These are phyloP conservation scores for Zhengitettix transpicula DNA, from an alignment of 2,888 invertebrate species.

Conservation along the genomic window DNA sequence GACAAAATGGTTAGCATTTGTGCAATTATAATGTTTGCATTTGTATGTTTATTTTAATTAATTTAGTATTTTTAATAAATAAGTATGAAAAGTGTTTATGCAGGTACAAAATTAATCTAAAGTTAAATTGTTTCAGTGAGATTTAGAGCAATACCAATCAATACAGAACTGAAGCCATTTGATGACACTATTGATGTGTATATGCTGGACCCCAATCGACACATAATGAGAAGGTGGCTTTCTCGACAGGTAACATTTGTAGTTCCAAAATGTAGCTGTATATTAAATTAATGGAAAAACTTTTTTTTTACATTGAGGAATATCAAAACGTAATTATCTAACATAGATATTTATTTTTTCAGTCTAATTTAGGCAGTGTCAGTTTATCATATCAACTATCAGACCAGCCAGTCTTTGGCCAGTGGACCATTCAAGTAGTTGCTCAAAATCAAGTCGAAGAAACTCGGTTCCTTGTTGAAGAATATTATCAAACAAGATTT, in stretches of 20 bases:
- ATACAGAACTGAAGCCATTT: conserved; percentile 79
- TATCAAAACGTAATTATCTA: not conserved
- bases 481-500: conserved; percentile 88
- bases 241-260: conserved; percentile 50
- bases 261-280: not conserved
- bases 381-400: conserved; percentile 78
- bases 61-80: no score
- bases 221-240: conserved; percentile 82
- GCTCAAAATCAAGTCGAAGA: conserved; percentile 82
- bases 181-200: conserved; percentile 83
- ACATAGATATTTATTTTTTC: no score
- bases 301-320: not conserved
- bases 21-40: not conserved
- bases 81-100: no score
- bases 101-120: no score
- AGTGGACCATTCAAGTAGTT: conserved; percentile 77
- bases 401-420: conserved; percentile 81
- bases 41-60: not conserved
- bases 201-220: conserved; percentile 75
- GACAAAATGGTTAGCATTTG: conserved; percentile 48
- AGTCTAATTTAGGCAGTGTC: conserved; percentile 84
- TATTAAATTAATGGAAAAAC: not conserved
- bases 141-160: conserved; percentile 83
- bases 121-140: conserved; percentile 37
- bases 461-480: conserved; percentile 72